Evolutionary conservation across 2,888 invertebrate species (phyloP).

Genomic region (Drosophila quasianomalipes): DNA sequence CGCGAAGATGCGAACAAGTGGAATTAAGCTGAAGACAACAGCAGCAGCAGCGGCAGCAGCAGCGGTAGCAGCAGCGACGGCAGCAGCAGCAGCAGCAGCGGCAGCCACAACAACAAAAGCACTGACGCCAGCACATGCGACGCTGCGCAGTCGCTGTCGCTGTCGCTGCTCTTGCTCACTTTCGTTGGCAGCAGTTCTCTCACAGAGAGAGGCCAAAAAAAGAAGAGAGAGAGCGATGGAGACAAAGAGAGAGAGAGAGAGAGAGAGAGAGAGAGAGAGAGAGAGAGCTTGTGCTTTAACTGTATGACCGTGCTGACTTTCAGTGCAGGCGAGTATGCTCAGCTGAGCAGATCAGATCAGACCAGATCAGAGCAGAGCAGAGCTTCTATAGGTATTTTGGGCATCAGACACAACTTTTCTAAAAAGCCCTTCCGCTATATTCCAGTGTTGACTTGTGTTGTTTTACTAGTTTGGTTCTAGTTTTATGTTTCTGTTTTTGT

Average conservation of each 20-base stretch:
- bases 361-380: slow-evolving; percentile 4
- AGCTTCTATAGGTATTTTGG: slow-evolving; percentile 12
- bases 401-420: slow-evolving; percentile 26
- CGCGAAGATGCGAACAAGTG: slow-evolving; percentile 71
- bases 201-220: not conserved
- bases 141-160: slow-evolving; percentile 28
- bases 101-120: slow-evolving; percentile 1
- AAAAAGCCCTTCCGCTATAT: slow-evolving; percentile 50
- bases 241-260: slow-evolving; percentile 5
- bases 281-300: slow-evolving; percentile 12
- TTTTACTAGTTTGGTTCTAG: slow-evolving; percentile 20
- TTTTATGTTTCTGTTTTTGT: not conserved
- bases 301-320: slow-evolving; percentile 15
- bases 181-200: slow-evolving; percentile 51
- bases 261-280: slow-evolving; percentile 6
- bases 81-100: slow-evolving; percentile 10
- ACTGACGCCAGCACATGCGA: slow-evolving; percentile 35
- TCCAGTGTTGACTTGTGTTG: slow-evolving; percentile 6
- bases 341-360: slow-evolving; percentile 33
- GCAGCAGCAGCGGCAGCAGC: slow-evolving; percentile 1
- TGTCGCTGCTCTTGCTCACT: slow-evolving; percentile 53
- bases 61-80: slow-evolving; percentile 9
- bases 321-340: slow-evolving; percentile 47
- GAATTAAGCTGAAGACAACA: slow-evolving; percentile 58
- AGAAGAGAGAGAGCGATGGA: not conserved